Conservation (phyloP, 2,797 vertebrate genomes). For the Thaleichthys pacificus region DNA sequence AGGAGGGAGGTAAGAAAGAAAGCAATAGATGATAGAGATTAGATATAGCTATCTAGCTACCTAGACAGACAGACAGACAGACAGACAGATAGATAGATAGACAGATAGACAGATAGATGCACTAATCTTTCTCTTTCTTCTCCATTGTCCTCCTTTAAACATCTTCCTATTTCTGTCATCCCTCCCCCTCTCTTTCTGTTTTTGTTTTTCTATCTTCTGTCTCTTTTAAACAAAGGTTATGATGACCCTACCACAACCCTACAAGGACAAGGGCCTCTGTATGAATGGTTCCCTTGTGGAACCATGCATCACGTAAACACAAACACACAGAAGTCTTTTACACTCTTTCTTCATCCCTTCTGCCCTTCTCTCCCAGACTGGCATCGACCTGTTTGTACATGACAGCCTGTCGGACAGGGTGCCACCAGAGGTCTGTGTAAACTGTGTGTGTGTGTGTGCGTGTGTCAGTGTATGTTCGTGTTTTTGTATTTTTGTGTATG, state of each 20-base stretch:
- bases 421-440: neutral
- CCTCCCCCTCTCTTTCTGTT: neutral
- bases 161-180: neutral
- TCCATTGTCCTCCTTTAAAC: neutral
- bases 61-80: neutral
- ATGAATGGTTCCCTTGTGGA: too few relatives aligned
- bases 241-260: neutral
- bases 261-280: too few relatives aligned
- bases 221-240: neutral
- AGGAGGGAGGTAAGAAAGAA: too few relatives aligned
- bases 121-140: conserved; percentile 19
- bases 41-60: neutral
- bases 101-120: neutral
- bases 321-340: too few relatives aligned
- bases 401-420: neutral
- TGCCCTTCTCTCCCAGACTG: neutral
- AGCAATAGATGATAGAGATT: neutral
- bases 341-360: neutral
- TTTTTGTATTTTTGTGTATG: neutral
- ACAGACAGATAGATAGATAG: conserved; percentile 18
- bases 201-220: neutral
- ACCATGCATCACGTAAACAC: too few relatives aligned
- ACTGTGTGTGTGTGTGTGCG: neutral
- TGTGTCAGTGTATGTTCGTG: neutral
- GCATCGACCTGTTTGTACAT: conserved; percentile 2